Evolutionary conservation across 2,888 invertebrate species (phyloP), one percentile per base, ranked within the genome.

Genomic region (Micropterix aruncella): DNA sequence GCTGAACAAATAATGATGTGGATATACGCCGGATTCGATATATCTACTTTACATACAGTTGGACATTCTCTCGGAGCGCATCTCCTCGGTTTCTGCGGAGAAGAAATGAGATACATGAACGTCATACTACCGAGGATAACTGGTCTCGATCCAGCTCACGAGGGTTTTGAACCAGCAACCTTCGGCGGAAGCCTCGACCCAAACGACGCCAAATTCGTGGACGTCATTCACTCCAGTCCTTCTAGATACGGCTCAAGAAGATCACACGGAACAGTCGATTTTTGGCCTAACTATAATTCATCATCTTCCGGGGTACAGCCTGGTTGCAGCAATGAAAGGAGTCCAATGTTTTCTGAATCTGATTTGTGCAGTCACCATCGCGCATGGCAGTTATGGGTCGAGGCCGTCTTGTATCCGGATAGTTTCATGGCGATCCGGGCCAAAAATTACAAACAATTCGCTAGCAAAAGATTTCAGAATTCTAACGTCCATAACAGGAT

Each of bases 141-240:
- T 2, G 75, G 70, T 0, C 53, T 77, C 44, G 77, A 77, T 51
- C 77, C 77, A 5, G 76, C 76, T 1, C 65, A 74, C 40, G 73
- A 74, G 0, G 56, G 73, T 2, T 77, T 74, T 52, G 76, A 76
- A 50, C 53, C 60, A 0, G 56, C 65, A 5, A 52, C 59, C 0
- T 17, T 65, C 1, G 52, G 44, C 2, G 64, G 62, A 0, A 62
- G 60, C 46, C 51, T 77, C 16, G 70, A 64, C 51, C 62, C 67
- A 12, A 64, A 63, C 0, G 74, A 75, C 54, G 77, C 75, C 1
- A 62, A 61, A 42, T 75, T 75, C 48, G 77, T 77, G 39, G 75
- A 81, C 60, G 74, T 82, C 19, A 73, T 83, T 42, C 83, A 83
- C 57, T 77, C 78, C 2, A 79, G 80, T 56, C 72, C 76, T 7